Conservation (phyloP, 2,113 vertebrate genomes). For the Saccopteryx leptura region DNA sequence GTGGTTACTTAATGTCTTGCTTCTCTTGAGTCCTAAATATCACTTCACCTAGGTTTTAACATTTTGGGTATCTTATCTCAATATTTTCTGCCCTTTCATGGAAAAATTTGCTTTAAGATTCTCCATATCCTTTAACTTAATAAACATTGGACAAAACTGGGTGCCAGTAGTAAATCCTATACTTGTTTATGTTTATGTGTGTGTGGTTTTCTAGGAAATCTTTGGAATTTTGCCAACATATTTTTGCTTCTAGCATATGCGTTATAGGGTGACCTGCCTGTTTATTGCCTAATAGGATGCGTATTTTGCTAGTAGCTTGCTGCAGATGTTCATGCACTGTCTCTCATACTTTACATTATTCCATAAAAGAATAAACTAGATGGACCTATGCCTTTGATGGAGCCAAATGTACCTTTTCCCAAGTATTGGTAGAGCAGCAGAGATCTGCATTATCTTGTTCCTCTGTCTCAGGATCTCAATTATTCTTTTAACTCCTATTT, state of each 20-base stretch:
- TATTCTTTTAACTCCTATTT: not conserved
- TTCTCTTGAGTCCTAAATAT: not conserved
- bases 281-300: not conserved
- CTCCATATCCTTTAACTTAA: not conserved
- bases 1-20: not conserved
- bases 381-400: not conserved
- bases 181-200: not conserved
- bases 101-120: not conserved
- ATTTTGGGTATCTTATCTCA: not conserved
- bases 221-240: not conserved
- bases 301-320: not conserved
- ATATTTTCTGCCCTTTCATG: not conserved
- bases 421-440: not conserved
- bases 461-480: not conserved
- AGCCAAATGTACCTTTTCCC: not conserved
- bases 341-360: not conserved
- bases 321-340: not conserved
- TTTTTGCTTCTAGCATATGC: not conserved
- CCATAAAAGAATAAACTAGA: not conserved
- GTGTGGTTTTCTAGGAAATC: not conserved
- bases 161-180: not conserved
- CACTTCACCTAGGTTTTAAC: not conserved
- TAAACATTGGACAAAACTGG: not conserved
- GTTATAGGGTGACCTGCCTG: not conserved
- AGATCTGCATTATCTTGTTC: not conserved